These are phyloP conservation scores for Gymnoscelis rufifasciata DNA, from an alignment of 2,888 invertebrate species.

Conservation along the genomic window DNA sequence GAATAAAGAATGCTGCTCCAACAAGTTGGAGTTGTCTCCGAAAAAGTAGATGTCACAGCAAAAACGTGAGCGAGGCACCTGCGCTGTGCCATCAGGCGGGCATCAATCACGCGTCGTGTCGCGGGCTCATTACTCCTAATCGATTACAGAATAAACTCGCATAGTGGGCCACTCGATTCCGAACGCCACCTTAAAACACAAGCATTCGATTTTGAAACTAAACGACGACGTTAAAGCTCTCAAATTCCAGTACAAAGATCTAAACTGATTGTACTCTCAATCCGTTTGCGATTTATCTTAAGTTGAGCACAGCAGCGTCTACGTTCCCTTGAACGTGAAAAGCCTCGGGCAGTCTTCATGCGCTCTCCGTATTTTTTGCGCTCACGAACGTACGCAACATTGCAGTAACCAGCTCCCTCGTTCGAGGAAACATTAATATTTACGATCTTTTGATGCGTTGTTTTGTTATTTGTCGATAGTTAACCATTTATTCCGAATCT, in stretches of 20 bases:
- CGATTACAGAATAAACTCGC: constrained; percentile 8
- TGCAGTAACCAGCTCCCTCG: constrained; percentile 19
- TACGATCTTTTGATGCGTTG: constrained; percentile 11
- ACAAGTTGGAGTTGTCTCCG: constrained; percentile 6
- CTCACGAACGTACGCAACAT: constrained; percentile 15
- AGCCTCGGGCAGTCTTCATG: background rate
- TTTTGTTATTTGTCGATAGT: constrained; percentile 7
- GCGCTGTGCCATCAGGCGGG: constrained; percentile 13
- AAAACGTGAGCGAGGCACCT: constrained; percentile 19
- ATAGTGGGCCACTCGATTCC: background rate
- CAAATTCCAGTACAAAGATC: no score
- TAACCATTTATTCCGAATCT: no score
- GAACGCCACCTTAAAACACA: background rate
- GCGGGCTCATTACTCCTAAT: constrained; percentile 19
- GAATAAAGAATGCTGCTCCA: constrained; percentile 9
- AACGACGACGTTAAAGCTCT: background rate
- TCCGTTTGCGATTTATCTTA: no score
- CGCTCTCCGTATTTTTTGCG: constrained; percentile 14
- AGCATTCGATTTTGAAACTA: background rate
- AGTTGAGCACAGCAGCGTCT: background rate
- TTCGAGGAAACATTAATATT: constrained; percentile 21
- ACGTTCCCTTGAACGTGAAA: background rate
- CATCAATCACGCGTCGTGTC: constrained; percentile 26
- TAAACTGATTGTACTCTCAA: no score
- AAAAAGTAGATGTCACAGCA: constrained; percentile 7